These are phyloP conservation scores for Drosophila yakuba DNA, from an alignment of 1,140 invertebrate species.

Conservation along the genomic window DNA sequence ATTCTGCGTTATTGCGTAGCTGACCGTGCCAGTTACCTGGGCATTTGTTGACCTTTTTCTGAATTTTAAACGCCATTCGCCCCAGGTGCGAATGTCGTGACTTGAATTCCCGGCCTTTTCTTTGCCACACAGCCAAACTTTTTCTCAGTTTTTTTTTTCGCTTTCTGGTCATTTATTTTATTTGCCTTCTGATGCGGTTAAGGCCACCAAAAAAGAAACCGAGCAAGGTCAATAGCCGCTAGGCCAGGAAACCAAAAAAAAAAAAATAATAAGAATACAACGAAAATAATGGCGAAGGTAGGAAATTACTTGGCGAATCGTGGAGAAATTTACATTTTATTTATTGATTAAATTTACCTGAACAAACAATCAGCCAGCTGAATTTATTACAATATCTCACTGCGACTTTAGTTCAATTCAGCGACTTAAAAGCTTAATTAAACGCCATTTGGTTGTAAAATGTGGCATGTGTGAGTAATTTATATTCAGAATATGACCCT, in stretches of 20 bases:
- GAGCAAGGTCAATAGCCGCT: constrained; percentile 41
- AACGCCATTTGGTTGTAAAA: constrained; percentile 21
- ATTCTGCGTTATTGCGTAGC: constrained; percentile 8
- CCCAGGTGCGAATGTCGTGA: constrained; percentile 68
- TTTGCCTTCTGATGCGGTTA: constrained; percentile 11
- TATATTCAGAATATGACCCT: constrained; percentile 6
- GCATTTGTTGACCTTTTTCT: constrained; percentile 47
- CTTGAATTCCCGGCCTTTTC: constrained; percentile 57
- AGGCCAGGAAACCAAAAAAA: constrained; percentile 18
- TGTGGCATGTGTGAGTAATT: constrained; percentile 1
- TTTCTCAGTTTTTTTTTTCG: constrained; percentile 12
- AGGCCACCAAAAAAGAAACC: not conserved
- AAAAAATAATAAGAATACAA: constrained; percentile 4
- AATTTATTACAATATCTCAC: constrained; percentile 32
- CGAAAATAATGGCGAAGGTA: constrained; percentile 1
- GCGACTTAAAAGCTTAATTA: constrained; percentile 41
- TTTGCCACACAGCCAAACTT: constrained; percentile 19
- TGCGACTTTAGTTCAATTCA: constrained; percentile 3
- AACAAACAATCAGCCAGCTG: constrained; percentile 9
- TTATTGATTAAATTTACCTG: constrained; percentile 37
- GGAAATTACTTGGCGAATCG: constrained; percentile 27
- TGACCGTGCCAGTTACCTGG: constrained; percentile 35
- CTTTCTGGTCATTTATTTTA: not conserved
- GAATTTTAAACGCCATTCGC: constrained; percentile 65
- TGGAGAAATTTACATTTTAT: constrained; percentile 33